phyloP scores from a whole-genome alignment of 2,888 invertebrate genomes.

The Drosophila suboccidentalis region DNA sequence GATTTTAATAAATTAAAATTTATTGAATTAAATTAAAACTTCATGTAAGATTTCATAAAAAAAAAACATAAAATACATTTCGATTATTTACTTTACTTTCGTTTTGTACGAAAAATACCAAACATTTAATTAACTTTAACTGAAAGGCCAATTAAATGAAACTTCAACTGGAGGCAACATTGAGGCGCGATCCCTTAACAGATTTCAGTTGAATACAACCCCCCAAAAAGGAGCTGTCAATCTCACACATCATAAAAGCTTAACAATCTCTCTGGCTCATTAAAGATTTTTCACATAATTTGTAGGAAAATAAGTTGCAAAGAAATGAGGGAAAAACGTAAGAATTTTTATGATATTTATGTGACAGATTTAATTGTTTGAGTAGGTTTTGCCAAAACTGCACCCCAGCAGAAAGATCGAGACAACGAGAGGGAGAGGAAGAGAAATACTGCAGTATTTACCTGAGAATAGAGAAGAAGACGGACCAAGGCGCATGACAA shows the following conservation, averaged over 20 bases:
- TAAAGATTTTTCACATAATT: slow-evolving; percentile 76
- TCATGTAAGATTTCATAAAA: no score
- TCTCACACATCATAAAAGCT: slow-evolving; percentile 50
- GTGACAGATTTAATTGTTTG: slow-evolving; percentile 76
- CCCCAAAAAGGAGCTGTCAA: slow-evolving; percentile 9
- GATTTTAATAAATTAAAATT: no score
- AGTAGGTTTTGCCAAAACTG: slow-evolving; percentile 65
- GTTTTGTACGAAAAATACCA: no score
- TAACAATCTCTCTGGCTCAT: slow-evolving; percentile 36
- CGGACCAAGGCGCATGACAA: slow-evolving; percentile 72
- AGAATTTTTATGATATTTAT: slow-evolving; percentile 71
- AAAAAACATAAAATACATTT: no score
- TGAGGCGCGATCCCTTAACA: neutral
- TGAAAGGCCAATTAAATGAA: slow-evolving; percentile 1
- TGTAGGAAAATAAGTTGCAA: slow-evolving; percentile 53
- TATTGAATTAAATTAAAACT: no score
- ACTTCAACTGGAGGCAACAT: neutral
- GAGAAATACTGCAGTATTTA: slow-evolving; percentile 3
- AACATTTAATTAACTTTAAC: neutral
- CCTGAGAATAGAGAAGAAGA: slow-evolving; percentile 31
- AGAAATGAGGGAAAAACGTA: slow-evolving; percentile 57
- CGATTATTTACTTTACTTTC: no score
- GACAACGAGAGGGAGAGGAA: slow-evolving; percentile 7
- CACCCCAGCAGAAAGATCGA: slow-evolving; percentile 5
- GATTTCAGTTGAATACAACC: slow-evolving; percentile 7